phyloP scores from a whole-genome alignment of 2,113 vertebrate genomes.

The Mellivora capensis region DNA sequence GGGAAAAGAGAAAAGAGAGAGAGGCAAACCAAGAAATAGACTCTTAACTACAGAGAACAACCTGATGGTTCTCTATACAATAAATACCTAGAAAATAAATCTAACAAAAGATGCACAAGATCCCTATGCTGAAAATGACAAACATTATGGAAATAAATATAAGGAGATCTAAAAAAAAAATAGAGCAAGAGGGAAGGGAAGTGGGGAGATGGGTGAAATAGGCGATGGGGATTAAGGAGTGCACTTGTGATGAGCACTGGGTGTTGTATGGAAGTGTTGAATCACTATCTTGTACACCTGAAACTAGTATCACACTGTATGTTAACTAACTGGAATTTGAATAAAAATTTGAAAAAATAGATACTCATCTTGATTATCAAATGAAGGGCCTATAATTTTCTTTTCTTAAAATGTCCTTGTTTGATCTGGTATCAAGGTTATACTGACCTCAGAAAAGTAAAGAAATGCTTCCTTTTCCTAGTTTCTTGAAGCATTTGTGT shows the following conservation, averaged over 20 bases:
- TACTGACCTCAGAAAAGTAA: neutral
- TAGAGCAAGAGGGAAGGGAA: neutral
- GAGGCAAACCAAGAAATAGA: neutral
- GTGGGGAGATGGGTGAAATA: neutral
- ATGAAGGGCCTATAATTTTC: neutral
- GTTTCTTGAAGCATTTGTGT: neutral
- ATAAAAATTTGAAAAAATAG: neutral
- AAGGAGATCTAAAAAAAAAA: neutral
- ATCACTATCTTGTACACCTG: neutral
- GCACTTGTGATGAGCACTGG: neutral
- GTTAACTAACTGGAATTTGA: neutral
- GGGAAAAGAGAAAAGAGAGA: neutral
- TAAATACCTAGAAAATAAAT: neutral
- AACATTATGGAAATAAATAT: neutral
- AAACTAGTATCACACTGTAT: neutral
- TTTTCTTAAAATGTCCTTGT: neutral
- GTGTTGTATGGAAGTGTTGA: neutral
- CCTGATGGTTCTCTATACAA: neutral
- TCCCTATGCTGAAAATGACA: neutral
- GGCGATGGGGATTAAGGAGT: neutral
- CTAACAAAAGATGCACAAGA: neutral
- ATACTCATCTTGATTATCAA: constrained; percentile 11
- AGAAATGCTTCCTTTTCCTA: neutral
- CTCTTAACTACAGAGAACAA: neutral
- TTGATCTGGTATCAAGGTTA: neutral